These are phyloP conservation scores for Trichonephila clavipes DNA, from an alignment of 1,140 invertebrate species.

Conservation along the genomic window DNA sequence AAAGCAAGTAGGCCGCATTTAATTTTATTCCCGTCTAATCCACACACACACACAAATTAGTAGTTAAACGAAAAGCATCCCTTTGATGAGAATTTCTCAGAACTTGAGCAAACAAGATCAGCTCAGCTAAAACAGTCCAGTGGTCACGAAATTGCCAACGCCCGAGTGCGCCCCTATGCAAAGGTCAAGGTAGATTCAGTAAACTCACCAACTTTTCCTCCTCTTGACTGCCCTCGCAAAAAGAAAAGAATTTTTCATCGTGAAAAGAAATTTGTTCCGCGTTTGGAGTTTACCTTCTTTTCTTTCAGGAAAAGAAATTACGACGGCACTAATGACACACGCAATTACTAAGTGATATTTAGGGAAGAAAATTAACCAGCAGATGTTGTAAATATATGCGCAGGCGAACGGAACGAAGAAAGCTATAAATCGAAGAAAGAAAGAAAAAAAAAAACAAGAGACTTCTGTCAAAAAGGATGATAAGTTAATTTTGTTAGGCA, in stretches of 20 bases:
- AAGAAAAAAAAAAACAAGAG: not conserved
- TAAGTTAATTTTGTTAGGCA: conserved; percentile 5
- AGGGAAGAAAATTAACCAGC: conserved; percentile 2
- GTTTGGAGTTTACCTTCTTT: not conserved
- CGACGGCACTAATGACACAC: conserved; percentile 21
- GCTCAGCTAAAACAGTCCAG: not conserved
- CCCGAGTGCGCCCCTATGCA: conserved; percentile 7
- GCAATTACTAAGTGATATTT: conserved; percentile 34
- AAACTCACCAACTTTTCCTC: not conserved
- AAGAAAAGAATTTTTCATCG: conserved; percentile 8
- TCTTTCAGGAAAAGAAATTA: not conserved
- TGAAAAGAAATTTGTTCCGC: conserved; percentile 27
- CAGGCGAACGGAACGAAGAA: conserved; percentile 21
- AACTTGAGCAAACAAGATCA: conserved; percentile 3
- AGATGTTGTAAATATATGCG: conserved; percentile 34
- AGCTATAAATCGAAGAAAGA: not conserved
- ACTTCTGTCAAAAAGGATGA: not conserved
- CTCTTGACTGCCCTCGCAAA: not conserved
- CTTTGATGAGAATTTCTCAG: not conserved
- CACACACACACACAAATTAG: too few species aligned
- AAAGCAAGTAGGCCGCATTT: not conserved
- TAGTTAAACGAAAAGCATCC: not conserved
- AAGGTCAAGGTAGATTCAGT: not conserved
- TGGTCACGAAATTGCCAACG: conserved; percentile 48
- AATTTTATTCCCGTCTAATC: not conserved